phyloP scores from a whole-genome alignment of 2,888 invertebrate genomes.

The Minunthozetes semirufus region DNA sequence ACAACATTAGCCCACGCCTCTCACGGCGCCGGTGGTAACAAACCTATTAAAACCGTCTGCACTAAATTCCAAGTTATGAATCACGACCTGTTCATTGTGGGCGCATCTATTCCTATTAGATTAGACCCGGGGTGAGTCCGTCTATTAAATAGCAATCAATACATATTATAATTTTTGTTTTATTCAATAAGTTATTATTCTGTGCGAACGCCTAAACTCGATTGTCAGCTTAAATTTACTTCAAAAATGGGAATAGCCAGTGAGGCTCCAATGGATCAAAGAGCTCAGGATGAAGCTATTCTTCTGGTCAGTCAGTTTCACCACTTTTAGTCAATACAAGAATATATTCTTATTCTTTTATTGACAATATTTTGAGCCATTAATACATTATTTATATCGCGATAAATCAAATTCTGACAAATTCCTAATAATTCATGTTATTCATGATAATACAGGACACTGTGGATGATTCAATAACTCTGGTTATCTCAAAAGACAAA shows the following conservation, averaged over 20 bases:
- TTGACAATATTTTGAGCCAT: no score
- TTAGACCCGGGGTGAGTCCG: constrained; percentile 39
- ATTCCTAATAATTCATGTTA: no score
- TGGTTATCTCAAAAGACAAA: constrained; percentile 38
- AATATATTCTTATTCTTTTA: no score
- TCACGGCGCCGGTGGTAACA: constrained; percentile 30
- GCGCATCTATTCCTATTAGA: constrained; percentile 43
- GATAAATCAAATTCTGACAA: no score
- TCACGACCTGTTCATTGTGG: constrained; percentile 42
- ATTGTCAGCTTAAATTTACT: constrained; percentile 43
- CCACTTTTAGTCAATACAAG: no score
- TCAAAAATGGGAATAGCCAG: constrained; percentile 38
- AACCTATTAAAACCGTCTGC: constrained; percentile 41
- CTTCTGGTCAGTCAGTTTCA: constrained; percentile 35
- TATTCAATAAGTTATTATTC: constrained; percentile 40
- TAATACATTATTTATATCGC: no score
- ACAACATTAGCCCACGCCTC: constrained; percentile 31
- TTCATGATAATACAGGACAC: no score
- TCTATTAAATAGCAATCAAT: not conserved
- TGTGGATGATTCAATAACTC: constrained; percentile 38
- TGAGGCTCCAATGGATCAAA: constrained; percentile 32
- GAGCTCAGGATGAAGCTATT: constrained; percentile 32
- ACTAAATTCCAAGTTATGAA: constrained; percentile 42
- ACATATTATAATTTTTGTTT: not conserved
- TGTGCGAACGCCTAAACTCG: constrained; percentile 43